Percentiles rank a stretch among this genome's conserved stretches.
Conservation (phyloP, 2,113 vertebrate species). For the Crotalus horridus region DNA sequence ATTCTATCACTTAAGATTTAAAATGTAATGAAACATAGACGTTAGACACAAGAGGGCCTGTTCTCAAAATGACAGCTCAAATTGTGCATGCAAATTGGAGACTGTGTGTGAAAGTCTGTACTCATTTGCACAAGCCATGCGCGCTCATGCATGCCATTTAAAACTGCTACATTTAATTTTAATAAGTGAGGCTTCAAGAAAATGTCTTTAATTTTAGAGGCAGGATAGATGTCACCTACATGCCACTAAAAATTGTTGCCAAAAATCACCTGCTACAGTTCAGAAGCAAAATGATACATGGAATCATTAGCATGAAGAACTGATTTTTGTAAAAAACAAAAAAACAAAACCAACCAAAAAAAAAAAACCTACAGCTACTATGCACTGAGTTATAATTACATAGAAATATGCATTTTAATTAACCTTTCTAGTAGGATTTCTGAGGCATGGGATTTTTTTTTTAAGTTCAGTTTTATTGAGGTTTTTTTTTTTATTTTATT, state of each 20-base stretch:
- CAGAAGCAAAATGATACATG: slow-evolving; percentile 38
- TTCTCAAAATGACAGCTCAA: slow-evolving; percentile 39
- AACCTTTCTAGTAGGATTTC: slow-evolving; percentile 46
- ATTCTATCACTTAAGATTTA: slow-evolving; percentile 36
- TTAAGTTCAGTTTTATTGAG: slow-evolving; percentile 42
- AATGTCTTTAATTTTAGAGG: slow-evolving; percentile 30
- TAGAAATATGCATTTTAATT: slow-evolving; percentile 48
- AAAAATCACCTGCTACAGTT: slow-evolving; percentile 46
- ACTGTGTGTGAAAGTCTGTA: slow-evolving; percentile 33
- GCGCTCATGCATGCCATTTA: slow-evolving; percentile 30
- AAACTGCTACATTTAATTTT: slow-evolving; percentile 38
- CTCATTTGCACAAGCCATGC: slow-evolving; percentile 36
- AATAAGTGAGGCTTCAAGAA: slow-evolving; percentile 26
- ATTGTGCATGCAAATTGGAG: slow-evolving; percentile 40
- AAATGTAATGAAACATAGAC: slow-evolving; percentile 36
- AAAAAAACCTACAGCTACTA: slow-evolving; percentile 27
- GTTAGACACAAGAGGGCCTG: slow-evolving; percentile 29
- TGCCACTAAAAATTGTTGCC: slow-evolving; percentile 28
- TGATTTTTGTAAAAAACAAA: not conserved
- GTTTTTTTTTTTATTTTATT: slow-evolving; percentile 22
- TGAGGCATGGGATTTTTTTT: slow-evolving; percentile 30
- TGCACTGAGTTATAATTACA: slow-evolving; percentile 42
- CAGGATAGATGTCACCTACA: slow-evolving; percentile 42
- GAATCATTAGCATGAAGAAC: slow-evolving; percentile 34
- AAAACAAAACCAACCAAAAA: not conserved